Evolutionary conservation across 1,140 invertebrate species (phyloP).

Genomic region (Drosophila pruinosa): DNA sequence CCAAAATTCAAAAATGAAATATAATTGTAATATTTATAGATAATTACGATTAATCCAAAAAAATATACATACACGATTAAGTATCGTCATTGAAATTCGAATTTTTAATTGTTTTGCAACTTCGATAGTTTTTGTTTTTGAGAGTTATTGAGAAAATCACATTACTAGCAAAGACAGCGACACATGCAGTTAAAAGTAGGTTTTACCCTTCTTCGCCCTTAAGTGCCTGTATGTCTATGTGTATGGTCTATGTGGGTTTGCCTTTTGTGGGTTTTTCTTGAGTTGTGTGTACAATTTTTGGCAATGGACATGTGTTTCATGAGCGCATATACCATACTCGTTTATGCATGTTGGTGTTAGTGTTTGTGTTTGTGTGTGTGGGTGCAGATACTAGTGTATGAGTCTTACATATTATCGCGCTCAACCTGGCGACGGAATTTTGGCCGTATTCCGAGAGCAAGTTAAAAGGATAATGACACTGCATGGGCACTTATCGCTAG

Average conservation of each 20-base stretch:
- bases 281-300: conserved; percentile 49
- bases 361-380: conserved; percentile 29
- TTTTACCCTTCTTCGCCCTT: conserved; percentile 31
- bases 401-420: conserved; percentile 55
- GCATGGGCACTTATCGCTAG: conserved; percentile 71
- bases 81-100: no score
- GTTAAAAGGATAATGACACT: conserved; percentile 80
- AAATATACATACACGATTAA: no score
- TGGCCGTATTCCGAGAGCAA: conserved; percentile 46
- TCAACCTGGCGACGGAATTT: conserved; percentile 46
- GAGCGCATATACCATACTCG: conserved; percentile 37
- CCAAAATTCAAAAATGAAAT: no score
- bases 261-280: conserved; percentile 15
- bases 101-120: not conserved
- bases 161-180: conserved; percentile 20
- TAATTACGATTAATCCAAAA: no score
- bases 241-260: conserved; percentile 21
- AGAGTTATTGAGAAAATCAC: conserved; percentile 6
- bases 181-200: conserved; percentile 70
- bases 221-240: conserved; percentile 6
- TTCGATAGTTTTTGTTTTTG: conserved; percentile 1
- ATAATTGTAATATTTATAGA: no score
- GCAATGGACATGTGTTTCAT: conserved; percentile 58
- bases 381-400: no score
- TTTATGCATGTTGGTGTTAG: conserved; percentile 32